Percentiles rank a stretch among this genome's conserved stretches.
These are phyloP conservation scores for Noctilio leporinus DNA, from an alignment of 2,113 vertebrate species.

Conservation along the genomic window DNA sequence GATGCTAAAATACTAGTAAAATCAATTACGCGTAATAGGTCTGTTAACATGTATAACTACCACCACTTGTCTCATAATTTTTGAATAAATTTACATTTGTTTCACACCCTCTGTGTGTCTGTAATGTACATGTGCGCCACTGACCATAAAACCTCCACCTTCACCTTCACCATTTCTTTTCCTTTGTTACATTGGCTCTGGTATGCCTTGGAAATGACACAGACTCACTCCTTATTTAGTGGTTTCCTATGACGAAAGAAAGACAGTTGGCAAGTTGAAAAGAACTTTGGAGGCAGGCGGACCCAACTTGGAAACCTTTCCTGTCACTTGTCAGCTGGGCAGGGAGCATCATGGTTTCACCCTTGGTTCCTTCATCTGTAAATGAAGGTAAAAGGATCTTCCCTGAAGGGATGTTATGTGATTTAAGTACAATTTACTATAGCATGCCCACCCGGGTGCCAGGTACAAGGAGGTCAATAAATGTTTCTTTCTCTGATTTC, in stretches of 20 bases:
- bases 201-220: neutral
- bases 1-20: constrained; percentile 69
- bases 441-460: neutral
- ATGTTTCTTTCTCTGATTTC: neutral
- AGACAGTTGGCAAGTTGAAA: neutral
- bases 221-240: neutral
- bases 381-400: neutral
- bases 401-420: neutral
- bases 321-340: neutral
- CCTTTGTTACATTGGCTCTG: neutral
- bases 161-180: neutral
- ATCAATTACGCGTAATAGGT: constrained; percentile 67
- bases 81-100: constrained; percentile 60
- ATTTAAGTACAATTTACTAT: neutral
- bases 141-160: neutral
- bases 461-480: neutral
- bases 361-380: neutral
- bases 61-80: constrained; percentile 4
- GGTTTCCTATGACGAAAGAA: neutral
- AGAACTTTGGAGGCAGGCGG: neutral
- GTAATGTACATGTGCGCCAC: neutral
- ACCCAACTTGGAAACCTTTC: neutral
- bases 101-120: constrained; percentile 30
- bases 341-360: neutral
- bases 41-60: constrained; percentile 38